Base-by-base conservation (phyloP, 2,113 vertebrate species). In the Larimichthys polyactis region DNA sequence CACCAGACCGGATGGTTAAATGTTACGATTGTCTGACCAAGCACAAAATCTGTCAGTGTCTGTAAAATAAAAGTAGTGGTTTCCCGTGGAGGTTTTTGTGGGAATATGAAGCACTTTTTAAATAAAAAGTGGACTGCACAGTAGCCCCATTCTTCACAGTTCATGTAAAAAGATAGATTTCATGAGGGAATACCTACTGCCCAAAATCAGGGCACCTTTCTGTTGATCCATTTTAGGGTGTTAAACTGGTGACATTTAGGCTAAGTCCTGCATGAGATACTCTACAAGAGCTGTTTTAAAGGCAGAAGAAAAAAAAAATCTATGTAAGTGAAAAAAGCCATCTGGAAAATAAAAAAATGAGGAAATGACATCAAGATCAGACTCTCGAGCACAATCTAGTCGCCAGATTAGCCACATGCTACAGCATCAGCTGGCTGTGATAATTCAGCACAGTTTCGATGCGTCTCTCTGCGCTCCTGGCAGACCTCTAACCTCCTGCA, bases 391-490 rank as follows among this genome's bases (percentile, higher is more conserved):
- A 46, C 66, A 68, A 10, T 52, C 46, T 66, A 22, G 24, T 43
- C 6, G 2, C 11, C 19, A 29, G 58, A 22, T 72, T 69, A 32
- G 19, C 40, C 68, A 60, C 65, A 64, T 58, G 77, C n/a, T 48
- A 20, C 36, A 66, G 72, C 60, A 64, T 83, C 59, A 78, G 58
- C 78, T 78, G 85, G 65, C 69, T 77, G 36, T 71, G 49, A 71
- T 90, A 59, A 84, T 70, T 55, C 48, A 78, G 29, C 7, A 46
- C 20, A 16, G 55, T 70, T 79, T 78, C 80, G 87, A 79, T 81
- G 68, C 16, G 9, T 88, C 76, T 76, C 63, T 66, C 22, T 9
- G 60, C 1, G 0, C 52, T 51, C 48, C 60, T 60, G 81, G 63
- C 57, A 51, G 62, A 78, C 74, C 54, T 87, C 54, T 72, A 19